A percentile compares a stretch with the other conserved stretches of the same genome.
Evolutionary conservation across 2,888 invertebrate species (phyloP).

Genomic region (Pomacea canaliculata): DNA sequence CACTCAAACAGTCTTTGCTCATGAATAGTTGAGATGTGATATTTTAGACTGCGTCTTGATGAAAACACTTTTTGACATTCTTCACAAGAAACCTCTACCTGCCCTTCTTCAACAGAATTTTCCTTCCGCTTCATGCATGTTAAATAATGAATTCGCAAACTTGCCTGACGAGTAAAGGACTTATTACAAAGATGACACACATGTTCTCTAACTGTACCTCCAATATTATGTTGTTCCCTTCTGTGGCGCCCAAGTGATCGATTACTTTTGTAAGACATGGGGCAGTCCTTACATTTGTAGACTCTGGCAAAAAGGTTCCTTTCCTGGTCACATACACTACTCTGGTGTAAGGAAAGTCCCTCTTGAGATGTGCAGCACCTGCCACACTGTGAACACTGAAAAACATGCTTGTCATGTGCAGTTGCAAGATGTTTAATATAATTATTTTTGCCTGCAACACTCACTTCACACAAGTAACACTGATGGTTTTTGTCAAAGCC

Average conservation of each 20-base stretch:
- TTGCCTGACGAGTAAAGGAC: neutral
- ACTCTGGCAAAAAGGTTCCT: neutral
- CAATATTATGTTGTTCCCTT: neutral
- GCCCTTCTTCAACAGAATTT: neutral
- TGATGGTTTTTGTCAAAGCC: neutral
- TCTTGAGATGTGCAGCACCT: neutral
- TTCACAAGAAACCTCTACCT: neutral
- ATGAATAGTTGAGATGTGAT: constrained; percentile 1
- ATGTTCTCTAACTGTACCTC: neutral
- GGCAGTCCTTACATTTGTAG: neutral
- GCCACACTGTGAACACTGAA: neutral
- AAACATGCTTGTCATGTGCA: neutral
- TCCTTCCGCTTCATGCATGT: neutral
- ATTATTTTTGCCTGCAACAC: neutral
- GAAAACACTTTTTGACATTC: neutral
- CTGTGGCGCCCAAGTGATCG: neutral
- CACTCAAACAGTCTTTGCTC: neutral
- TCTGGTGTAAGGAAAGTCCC: neutral
- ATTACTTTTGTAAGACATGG: neutral
- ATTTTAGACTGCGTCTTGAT: neutral
- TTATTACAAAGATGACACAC: neutral
- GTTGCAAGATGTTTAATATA: neutral
- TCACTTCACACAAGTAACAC: neutral
- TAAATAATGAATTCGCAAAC: neutral
- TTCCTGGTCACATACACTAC: neutral